These are phyloP conservation scores for Neelides sp. DNA, from an alignment of 1,140 invertebrate genomes.

Conservation along the genomic window DNA sequence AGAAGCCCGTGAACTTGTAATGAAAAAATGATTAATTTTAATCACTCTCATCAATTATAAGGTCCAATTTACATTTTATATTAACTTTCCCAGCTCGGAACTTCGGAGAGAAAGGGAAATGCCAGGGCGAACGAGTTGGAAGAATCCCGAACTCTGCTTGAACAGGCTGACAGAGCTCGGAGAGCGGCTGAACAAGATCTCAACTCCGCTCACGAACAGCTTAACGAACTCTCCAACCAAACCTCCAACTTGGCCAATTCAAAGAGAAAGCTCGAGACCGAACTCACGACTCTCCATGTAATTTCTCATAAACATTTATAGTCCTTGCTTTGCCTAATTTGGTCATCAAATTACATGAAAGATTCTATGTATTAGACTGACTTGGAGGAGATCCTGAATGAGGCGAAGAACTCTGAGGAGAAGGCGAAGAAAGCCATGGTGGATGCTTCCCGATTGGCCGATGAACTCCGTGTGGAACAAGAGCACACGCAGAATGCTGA, in stretches of 20 bases:
- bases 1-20: conserved; percentile 89
- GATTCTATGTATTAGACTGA: conserved; percentile 51
- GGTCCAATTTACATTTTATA: too few relatives aligned
- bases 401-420: conserved; percentile 89
- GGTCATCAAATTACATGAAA: not conserved
- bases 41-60: too few relatives aligned
- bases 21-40: too few relatives aligned
- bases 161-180: conserved; percentile 91
- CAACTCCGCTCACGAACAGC: conserved; percentile 87
- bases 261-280: conserved; percentile 96
- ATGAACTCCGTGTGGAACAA: not conserved
- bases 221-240: conserved; percentile 85
- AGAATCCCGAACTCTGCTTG: conserved; percentile 83
- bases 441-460: conserved; percentile 66
- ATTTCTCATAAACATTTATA: too few relatives aligned
- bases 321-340: too few relatives aligned
- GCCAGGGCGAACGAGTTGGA: conserved; percentile 89
- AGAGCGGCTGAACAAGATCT: conserved; percentile 92
- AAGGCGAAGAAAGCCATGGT: conserved; percentile 97
- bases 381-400: conserved; percentile 87
- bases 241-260: conserved; percentile 77
- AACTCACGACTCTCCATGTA: conserved; percentile 85
- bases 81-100: too few relatives aligned
- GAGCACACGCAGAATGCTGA: conserved; percentile 4
- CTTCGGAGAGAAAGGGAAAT: conserved; percentile 88